Evolutionary conservation across 2,797 vertebrate genomes (phyloP).

Genomic region (Phrynocephalus forsythii): DNA sequence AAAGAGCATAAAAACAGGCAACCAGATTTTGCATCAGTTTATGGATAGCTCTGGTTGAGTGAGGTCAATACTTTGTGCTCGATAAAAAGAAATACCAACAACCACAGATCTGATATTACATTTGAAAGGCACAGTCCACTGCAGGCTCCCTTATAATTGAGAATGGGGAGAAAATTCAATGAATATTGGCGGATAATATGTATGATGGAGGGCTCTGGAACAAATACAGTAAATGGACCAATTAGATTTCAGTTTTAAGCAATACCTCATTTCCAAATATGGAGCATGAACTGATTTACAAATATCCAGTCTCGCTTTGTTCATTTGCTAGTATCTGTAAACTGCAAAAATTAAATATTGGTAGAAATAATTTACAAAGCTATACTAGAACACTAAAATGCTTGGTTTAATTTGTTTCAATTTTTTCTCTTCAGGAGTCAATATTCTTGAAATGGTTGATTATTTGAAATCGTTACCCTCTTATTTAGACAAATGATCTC

Average conservation of each 20-base stretch:
- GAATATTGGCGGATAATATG: constrained; percentile 51
- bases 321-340: constrained; percentile 44
- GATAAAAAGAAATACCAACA: constrained; percentile 22
- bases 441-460: constrained; percentile 41
- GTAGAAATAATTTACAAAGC: constrained; percentile 46
- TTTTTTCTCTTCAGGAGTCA: constrained; percentile 31
- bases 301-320: constrained; percentile 42
- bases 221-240: constrained; percentile 29
- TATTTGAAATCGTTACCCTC: constrained; percentile 29
- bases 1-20: constrained; percentile 2
- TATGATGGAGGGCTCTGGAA: constrained; percentile 47
- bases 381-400: constrained; percentile 15
- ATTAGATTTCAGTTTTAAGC: constrained; percentile 38
- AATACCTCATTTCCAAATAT: constrained; percentile 63
- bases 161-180: constrained; percentile 58
- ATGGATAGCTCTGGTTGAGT: constrained; percentile 33
- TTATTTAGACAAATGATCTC: neutral
- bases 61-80: constrained; percentile 23
- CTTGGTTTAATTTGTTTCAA: neutral
- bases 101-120: neutral
- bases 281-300: constrained; percentile 56
- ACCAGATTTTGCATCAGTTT: constrained; percentile 23
- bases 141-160: constrained; percentile 22
- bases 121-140: constrained; percentile 10
- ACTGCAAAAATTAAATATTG: constrained; percentile 46